Evolutionary conservation across 2,113 vertebrate species (phyloP).

Genomic region (Thunnus thynnus): DNA sequence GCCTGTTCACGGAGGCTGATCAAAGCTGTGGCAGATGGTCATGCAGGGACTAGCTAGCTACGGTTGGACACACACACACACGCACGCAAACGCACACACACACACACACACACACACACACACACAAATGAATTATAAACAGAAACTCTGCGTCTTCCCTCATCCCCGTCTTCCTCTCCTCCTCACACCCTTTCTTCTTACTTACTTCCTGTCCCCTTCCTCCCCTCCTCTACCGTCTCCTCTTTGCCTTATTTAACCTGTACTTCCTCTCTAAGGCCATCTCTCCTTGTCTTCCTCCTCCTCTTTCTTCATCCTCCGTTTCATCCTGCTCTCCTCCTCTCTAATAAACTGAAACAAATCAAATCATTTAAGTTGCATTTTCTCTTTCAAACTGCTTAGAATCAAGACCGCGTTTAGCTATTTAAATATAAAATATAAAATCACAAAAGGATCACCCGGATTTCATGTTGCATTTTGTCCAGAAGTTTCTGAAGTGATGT

Average conservation of each 20-base stretch:
- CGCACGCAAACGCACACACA: slow-evolving; percentile 27
- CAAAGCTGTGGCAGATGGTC: slow-evolving; percentile 77
- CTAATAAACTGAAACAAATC: not conserved
- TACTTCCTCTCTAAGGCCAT: not conserved
- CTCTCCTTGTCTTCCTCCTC: not conserved
- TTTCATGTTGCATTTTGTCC: not conserved
- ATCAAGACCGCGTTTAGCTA: too few relatives aligned
- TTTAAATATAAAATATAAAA: too few relatives aligned
- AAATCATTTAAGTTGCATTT: not conserved
- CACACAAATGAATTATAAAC: slow-evolving; percentile 30
- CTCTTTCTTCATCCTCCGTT: not conserved
- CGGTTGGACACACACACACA: slow-evolving; percentile 58
- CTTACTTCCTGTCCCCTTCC: not conserved
- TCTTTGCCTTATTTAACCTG: not conserved
- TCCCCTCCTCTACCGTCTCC: not conserved
- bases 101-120: slow-evolving; percentile 30
- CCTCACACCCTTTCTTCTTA: slow-evolving; percentile 16
- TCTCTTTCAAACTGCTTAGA: not conserved
- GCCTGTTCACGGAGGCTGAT: slow-evolving; percentile 73
- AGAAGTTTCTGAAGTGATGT: too few relatives aligned
- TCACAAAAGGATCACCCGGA: too few relatives aligned
- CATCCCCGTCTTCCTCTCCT: slow-evolving; percentile 12
- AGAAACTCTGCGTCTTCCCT: slow-evolving; percentile 25
- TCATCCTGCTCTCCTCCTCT: not conserved
- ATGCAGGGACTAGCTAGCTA: slow-evolving; percentile 64